phyloP scores from a whole-genome alignment of 2,113 vertebrate species.

The Pelusios castaneus region DNA sequence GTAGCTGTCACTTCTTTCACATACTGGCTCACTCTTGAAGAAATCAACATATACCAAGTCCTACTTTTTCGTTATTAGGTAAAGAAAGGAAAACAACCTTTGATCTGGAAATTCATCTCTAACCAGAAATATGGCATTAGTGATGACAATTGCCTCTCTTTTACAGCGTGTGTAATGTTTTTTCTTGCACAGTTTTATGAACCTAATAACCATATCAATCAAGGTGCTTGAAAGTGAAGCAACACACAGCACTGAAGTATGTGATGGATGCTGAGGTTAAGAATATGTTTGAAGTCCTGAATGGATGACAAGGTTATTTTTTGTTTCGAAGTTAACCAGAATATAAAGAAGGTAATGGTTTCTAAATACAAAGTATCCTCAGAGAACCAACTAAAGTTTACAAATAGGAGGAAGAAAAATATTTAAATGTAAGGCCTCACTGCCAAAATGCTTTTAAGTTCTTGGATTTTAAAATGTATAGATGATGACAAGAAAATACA shows the following conservation, averaged over 20 bases:
- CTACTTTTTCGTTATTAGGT: conserved; percentile 35
- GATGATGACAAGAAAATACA: neutral
- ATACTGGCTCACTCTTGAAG: conserved; percentile 30
- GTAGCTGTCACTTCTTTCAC: conserved; percentile 17
- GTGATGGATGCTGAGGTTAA: conserved; percentile 56
- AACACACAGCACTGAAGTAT: conserved; percentile 57
- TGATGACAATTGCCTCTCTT: conserved; percentile 61
- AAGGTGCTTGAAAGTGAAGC: conserved; percentile 64
- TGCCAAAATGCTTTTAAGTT: conserved; percentile 14
- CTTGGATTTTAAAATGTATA: conserved; percentile 18
- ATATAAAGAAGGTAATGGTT: conserved; percentile 35
- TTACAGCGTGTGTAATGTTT: conserved; percentile 54
- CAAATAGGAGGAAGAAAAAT: conserved; percentile 27
- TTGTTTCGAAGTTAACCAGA: conserved; percentile 54
- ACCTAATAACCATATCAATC: conserved; percentile 72
- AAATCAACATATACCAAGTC: conserved; percentile 55
- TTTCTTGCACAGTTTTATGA: conserved; percentile 60
- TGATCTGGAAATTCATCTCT: conserved; percentile 65
- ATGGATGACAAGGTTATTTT: conserved; percentile 60
- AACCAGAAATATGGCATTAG: conserved; percentile 41
- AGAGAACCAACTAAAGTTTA: conserved; percentile 38
- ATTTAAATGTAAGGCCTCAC: conserved; percentile 25
- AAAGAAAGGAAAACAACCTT: conserved; percentile 58
- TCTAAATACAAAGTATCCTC: conserved; percentile 30
- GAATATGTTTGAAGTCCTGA: conserved; percentile 64